Base-by-base conservation (phyloP, 2,113 vertebrate genomes). In the Alethe castanea region DNA sequence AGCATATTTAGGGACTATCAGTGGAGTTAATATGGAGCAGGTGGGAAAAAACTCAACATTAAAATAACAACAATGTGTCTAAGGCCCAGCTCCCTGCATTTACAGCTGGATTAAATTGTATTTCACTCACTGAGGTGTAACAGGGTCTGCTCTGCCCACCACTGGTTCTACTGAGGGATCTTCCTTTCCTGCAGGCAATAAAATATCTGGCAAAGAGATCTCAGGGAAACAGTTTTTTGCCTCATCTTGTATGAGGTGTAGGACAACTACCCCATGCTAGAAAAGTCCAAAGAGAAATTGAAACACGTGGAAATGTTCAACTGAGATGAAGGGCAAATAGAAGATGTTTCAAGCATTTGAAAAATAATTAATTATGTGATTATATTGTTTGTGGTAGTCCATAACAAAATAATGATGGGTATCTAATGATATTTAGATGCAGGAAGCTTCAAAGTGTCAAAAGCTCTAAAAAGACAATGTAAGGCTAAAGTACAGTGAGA, bases 11-110 rank as follows among this genome's bases (percentile, higher is more conserved):
- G 65, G 24, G 24, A 45, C 25, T 79, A 8, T 26, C 44, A 47
- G 8, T 35, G 33, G 54, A 71, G 15, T 74, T 85, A 70, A 50
- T 29, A 45, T 6, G 28, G 42, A 93, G 52, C 18, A 64, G 73
- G 40, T n/a, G n/a, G 33, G 26, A 4, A 54, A 78, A 81, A 14
- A 2, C 0, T 1, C 23, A 12, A 12, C 16, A 38, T 47, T 70
- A 65, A 74, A 81, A 60, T 16, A 24, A 38, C 19, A 59, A 6
- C 6, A 40, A 50, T 15, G 14, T 59, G 9, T 25, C 22, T n/a
- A 26, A 71, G 65, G 23, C 29, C 25, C 17, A 4, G 2, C 48
- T 56, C n/a, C 31, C 22, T 33, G 24, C 33, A 69, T 53, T 87
- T 64, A 35, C 47, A 82, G 17, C 10, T 79, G 48, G n/a, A 15